Conservation (phyloP, 2,113 vertebrate species). For the Lepus europaeus region DNA sequence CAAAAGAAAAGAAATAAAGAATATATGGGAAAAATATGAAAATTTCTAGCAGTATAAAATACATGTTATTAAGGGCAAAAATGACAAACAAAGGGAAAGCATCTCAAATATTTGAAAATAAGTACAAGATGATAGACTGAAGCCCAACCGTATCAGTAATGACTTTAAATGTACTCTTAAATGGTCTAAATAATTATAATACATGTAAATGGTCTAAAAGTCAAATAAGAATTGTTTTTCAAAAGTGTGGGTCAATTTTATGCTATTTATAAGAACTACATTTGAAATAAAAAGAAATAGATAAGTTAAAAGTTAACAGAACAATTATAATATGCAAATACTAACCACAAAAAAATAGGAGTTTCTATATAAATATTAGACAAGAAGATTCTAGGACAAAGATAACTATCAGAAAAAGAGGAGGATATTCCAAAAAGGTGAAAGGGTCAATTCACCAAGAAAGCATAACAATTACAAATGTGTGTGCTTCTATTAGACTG, state of each 20-base stretch:
- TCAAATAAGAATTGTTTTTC: conserved; percentile 5
- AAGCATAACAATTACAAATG: conserved; percentile 15
- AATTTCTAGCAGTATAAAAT: too few relatives aligned
- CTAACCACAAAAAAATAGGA: neutral
- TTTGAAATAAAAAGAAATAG: conserved; percentile 45
- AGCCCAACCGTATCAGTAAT: neutral
- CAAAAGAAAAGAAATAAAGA: conserved; percentile 27
- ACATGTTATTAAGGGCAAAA: too few relatives aligned
- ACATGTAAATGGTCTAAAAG: conserved; percentile 25
- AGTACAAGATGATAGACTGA: neutral
- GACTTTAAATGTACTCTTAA: conserved; percentile 3
- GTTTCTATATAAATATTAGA: conserved; percentile 47
- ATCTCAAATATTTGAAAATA: neutral
- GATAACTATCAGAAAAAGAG: conserved; percentile 11
- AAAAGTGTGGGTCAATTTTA: neutral
- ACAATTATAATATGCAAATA: neutral
- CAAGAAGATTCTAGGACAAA: neutral
- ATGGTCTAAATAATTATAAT: neutral
- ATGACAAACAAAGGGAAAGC: too few relatives aligned
- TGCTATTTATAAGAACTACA: neutral
- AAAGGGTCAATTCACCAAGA: conserved; percentile 45
- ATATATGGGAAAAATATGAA: neutral
- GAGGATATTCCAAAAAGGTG: conserved; percentile 4
- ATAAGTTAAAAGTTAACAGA: conserved; percentile 11
- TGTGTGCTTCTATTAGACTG: neutral